phyloP scores from a whole-genome alignment of 2,113 vertebrate genomes.

The Catharus minimus region DNA sequence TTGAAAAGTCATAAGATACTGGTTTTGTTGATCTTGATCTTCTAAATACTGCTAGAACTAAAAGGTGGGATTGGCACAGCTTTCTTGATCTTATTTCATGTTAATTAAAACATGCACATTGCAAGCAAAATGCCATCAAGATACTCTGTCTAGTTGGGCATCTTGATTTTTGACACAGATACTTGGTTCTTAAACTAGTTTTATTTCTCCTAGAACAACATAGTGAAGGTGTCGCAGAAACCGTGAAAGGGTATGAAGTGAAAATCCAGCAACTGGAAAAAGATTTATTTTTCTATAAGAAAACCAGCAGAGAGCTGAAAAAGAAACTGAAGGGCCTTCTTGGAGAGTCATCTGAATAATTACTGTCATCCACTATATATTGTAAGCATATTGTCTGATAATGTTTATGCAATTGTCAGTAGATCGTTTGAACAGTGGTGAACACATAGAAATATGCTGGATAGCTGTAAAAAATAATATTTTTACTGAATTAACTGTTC shows the following conservation, averaged over 20 bases:
- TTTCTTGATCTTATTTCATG: background rate
- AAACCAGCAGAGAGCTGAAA: slow-evolving; percentile 85
- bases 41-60: background rate
- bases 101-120: background rate
- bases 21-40: background rate
- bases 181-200: slow-evolving; percentile 31
- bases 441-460: background rate
- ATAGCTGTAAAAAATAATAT: background rate
- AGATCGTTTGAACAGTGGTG: background rate
- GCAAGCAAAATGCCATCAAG: background rate
- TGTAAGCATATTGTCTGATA: slow-evolving; percentile 44
- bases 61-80: background rate
- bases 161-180: background rate
- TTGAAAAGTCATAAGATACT: accelerated
- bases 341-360: slow-evolving; percentile 47
- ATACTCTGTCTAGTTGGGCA: background rate
- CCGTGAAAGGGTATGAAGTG: slow-evolving; percentile 71
- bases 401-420: background rate
- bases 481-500: background rate
- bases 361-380: slow-evolving; percentile 11
- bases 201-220: slow-evolving; percentile 75
- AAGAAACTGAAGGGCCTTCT: slow-evolving; percentile 80
- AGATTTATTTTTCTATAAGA: slow-evolving; percentile 92
- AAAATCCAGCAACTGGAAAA: slow-evolving; percentile 87
- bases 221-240: slow-evolving; percentile 64